These are phyloP conservation scores for Dicrurus megarhynchus DNA, from an alignment of 2,113 vertebrate species.

Conservation along the genomic window DNA sequence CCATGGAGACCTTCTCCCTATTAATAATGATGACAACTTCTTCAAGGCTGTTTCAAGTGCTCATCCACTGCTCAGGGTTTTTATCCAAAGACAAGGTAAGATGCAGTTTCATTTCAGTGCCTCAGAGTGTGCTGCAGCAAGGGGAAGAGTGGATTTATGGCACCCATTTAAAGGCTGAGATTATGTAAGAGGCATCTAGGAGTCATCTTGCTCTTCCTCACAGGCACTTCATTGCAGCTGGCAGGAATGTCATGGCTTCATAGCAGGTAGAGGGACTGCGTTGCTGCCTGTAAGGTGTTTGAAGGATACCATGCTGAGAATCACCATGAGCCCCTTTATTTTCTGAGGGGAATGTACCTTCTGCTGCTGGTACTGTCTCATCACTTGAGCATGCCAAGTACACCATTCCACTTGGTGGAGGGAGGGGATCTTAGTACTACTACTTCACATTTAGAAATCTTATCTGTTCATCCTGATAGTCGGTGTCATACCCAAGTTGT, in stretches of 20 bases:
- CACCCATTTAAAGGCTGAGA: neutral
- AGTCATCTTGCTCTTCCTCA: neutral
- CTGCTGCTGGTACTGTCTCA: neutral
- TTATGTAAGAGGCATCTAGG: neutral
- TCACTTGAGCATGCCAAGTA: neutral
- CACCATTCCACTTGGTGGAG: neutral
- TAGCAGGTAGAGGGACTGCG: neutral
- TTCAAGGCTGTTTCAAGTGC: slow-evolving; percentile 95
- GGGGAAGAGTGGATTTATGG: neutral
- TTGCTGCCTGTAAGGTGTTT: neutral
- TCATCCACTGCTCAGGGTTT: slow-evolving; percentile 91
- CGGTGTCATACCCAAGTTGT: neutral
- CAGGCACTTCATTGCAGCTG: neutral
- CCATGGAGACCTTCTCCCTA: slow-evolving; percentile 96
- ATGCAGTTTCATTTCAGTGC: neutral
- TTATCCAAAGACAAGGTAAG: slow-evolving; percentile 96
- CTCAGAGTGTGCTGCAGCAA: rapidly evolving
- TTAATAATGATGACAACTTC: slow-evolving; percentile 99
- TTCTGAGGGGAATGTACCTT: neutral
- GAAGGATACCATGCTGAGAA: neutral
- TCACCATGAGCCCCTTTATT: neutral
- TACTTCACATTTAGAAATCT: neutral
- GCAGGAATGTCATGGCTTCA: neutral
- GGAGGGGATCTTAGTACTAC: neutral
- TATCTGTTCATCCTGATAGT: neutral